Base-by-base conservation (phyloP, 2,113 vertebrate genomes). In the Haemorhous mexicanus region DNA sequence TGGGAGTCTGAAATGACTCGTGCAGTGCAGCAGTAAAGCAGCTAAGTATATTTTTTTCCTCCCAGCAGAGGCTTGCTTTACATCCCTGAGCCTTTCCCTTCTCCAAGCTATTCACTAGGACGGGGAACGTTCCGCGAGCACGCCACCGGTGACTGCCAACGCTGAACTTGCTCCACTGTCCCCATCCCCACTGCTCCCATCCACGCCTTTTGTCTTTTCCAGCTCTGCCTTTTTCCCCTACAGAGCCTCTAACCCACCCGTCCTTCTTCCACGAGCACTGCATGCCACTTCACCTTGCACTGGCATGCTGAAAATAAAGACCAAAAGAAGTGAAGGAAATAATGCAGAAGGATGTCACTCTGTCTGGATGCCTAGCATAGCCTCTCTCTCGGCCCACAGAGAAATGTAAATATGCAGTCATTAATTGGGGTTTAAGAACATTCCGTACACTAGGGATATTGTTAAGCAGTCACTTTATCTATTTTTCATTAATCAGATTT, bases 401-500 rank as follows among this genome's bases (percentile, higher is more conserved):
- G 84, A 97, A 94, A 95, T 95, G 90, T 90, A 95, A 97, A 94
- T 94, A 94, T 39, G 58, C 61, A 69, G 89, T 89, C 95, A 91
- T 92, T 97, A 96, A 96, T 94, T 84, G 79, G 63, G 68, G 55
- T 96, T 92, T 93, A 95, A 93, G 95, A 96, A 94, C 78, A 95
- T 93, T 77, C 78, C 86, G 52, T 91, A 92, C 91, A 83, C 90
- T 75, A 91, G 72, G 87, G 92, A 96, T 84, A 90, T 84, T 95
- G 89, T 93, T 91, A 93, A 94, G 76, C 70, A 93, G 90, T 84
- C 81, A 82, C 76, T 96, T 96, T 93, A 95, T 94, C 89, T 95
- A 94, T 95, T 96, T 97, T 95, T 84, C 89, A 94, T 95, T 96
- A 94, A 89, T 84, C 78, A 90, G 88, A 90, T 84, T 97, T 96